These are phyloP conservation scores for Orycteropus afer DNA, from an alignment of 2,113 vertebrate genomes.

Conservation along the genomic window DNA sequence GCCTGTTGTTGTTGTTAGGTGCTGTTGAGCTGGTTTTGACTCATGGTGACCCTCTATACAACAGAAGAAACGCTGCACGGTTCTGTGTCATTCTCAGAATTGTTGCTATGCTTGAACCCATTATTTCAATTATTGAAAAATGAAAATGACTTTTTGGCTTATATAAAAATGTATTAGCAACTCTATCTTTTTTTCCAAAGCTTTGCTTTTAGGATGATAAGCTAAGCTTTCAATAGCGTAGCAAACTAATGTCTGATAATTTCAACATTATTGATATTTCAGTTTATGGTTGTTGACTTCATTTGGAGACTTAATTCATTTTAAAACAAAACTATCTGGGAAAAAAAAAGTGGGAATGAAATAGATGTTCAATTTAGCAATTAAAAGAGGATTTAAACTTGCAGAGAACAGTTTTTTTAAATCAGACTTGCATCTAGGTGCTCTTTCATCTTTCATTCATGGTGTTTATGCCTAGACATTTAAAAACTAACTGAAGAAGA, in stretches of 20 bases:
- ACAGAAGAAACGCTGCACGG: no score
- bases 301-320: neutral
- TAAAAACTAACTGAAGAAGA: conserved; percentile 18
- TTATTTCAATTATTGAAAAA: neutral
- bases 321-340: neutral
- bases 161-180: neutral
- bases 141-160: neutral
- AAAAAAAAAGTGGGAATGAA: neutral
- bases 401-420: neutral
- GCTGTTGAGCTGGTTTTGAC: no score
- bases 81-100: no score
- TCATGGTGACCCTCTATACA: no score
- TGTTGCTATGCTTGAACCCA: no score
- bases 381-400: conserved; percentile 8
- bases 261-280: no score
- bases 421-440: neutral
- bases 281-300: no score
- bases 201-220: neutral
- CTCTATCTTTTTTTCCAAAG: neutral
- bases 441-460: conserved; percentile 28
- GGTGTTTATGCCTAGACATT: conserved; percentile 22
- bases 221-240: neutral
- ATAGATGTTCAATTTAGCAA: neutral
- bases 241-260: neutral
- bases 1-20: neutral